A percentile compares a stretch with the other conserved stretches of the same genome.
Conservation (phyloP, 1,140 invertebrate genomes). For the Kradibia gibbosae region DNA sequence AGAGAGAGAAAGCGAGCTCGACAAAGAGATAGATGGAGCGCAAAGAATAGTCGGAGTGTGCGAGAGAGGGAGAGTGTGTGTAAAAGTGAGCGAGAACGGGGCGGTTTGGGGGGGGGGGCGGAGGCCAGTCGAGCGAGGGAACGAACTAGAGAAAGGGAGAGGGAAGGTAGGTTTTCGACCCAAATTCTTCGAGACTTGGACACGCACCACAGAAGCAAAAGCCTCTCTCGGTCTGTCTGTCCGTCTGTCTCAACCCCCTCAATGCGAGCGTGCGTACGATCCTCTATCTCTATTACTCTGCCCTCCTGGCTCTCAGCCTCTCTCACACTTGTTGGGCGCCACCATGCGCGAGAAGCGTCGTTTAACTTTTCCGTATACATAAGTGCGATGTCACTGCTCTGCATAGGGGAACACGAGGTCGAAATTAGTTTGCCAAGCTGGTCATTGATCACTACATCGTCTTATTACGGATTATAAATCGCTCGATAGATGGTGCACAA, state of each 20-base stretch:
- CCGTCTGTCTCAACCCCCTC: background rate
- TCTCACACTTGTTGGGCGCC: background rate
- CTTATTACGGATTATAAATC: background rate
- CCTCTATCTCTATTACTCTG: background rate
- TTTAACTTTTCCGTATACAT: constrained; percentile 6
- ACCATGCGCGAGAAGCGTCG: constrained; percentile 3
- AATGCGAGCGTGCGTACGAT: background rate
- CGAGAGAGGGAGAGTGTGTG: background rate
- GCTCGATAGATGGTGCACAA: background rate
- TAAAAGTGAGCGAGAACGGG: background rate
- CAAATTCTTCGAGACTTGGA: constrained; percentile 39
- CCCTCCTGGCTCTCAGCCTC: background rate
- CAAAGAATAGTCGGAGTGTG: background rate
- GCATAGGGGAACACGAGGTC: background rate
- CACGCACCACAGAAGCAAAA: background rate
- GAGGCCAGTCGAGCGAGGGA: no score
- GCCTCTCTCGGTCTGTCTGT: background rate
- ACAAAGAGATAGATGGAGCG: constrained; percentile 5
- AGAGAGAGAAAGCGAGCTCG: background rate
- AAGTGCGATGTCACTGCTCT: constrained; percentile 1
- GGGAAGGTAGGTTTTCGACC: constrained; percentile 44
- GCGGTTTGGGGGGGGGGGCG: background rate
- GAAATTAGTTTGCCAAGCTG: constrained; percentile 30
- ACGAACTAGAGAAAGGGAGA: no score
- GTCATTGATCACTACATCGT: constrained; percentile 11